These are phyloP conservation scores for Falco novaeseelandiae DNA, from an alignment of 2,797 vertebrate species.

Conservation along the genomic window DNA sequence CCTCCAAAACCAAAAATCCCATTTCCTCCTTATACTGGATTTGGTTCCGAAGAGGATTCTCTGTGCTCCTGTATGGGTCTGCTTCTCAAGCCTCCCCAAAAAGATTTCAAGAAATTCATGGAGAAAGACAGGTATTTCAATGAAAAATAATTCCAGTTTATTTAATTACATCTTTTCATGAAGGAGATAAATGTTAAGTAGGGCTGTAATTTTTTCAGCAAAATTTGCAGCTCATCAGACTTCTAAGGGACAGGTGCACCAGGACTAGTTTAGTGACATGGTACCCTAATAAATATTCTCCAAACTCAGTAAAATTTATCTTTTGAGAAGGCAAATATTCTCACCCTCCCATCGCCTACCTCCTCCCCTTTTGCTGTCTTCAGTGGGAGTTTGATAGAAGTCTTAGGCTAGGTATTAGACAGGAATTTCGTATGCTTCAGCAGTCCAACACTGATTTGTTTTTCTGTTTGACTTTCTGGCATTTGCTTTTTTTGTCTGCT, in stretches of 20 bases:
- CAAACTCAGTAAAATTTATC: neutral
- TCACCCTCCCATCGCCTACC: neutral
- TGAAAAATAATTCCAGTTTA: neutral
- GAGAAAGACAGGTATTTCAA: constrained; percentile 88
- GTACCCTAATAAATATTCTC: neutral
- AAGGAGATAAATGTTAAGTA: neutral
- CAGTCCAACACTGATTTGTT: neutral
- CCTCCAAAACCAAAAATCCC: constrained; percentile 73
- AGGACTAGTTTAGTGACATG: neutral
- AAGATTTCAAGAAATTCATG: constrained; percentile 84
- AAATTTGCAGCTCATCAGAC: neutral
- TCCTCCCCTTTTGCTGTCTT: neutral
- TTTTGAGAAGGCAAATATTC: neutral
- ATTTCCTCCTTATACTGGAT: constrained; percentile 89
- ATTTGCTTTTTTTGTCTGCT: neutral
- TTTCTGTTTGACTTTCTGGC: neutral
- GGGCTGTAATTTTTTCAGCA: neutral
- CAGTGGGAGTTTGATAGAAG: neutral
- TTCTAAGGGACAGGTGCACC: neutral
- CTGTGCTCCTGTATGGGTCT: constrained; percentile 84
- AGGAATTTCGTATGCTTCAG: neutral
- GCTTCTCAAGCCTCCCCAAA: constrained; percentile 77
- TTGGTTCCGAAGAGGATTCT: constrained; percentile 95
- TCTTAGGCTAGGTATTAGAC: neutral
- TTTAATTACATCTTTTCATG: neutral